Evolutionary conservation across 2,113 vertebrate genomes (phyloP).

Genomic region (Syrrhaptes paradoxus): DNA sequence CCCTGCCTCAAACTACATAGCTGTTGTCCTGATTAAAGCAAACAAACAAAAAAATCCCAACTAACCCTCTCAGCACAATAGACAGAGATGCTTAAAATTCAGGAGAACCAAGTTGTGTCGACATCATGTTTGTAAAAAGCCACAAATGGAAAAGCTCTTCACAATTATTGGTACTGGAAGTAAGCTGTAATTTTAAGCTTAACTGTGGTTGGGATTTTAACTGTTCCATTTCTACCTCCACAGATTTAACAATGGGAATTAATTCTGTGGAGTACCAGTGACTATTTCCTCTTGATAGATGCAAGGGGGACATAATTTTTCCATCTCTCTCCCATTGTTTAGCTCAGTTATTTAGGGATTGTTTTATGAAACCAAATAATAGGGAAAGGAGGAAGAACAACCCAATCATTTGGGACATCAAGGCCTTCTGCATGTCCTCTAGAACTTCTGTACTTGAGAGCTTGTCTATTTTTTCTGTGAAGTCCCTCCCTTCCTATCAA

Average conservation of each 20-base stretch:
- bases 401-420: neutral
- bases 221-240: neutral
- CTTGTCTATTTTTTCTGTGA: neutral
- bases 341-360: neutral
- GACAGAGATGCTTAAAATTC: neutral
- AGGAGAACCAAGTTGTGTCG: neutral
- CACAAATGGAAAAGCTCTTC: neutral
- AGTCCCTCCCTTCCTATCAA: neutral
- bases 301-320: neutral
- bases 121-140: neutral
- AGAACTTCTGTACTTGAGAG: neutral
- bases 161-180: neutral
- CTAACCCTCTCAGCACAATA: neutral
- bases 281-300: neutral
- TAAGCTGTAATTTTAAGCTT: neutral
- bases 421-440: neutral
- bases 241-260: neutral
- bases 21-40: neutral
- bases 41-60: neutral
- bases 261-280: neutral
- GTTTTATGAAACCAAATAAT: neutral
- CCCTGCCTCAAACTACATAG: neutral
- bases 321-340: neutral
- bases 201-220: neutral
- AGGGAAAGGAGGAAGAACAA: neutral